Evolutionary conservation across 2,113 vertebrate genomes (phyloP), one percentile per base, ranked within the genome.

Genomic region (Pseudolaguvia tuberculata): DNA sequence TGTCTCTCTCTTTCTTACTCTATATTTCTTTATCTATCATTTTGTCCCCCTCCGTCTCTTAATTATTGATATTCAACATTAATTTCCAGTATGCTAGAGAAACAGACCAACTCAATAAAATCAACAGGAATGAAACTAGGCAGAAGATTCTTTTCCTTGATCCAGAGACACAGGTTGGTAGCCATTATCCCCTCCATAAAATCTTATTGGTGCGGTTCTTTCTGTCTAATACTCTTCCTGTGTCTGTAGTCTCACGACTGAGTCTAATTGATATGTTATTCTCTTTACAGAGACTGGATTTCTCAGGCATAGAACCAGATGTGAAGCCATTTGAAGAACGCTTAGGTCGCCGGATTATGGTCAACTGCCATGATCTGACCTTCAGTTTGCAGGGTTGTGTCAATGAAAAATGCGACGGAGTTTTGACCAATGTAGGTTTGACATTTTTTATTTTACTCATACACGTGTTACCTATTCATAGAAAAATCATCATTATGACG

Each of bases 321-420:
- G 91, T 97, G 85, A 96, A 94, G 84, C 94, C 95, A 0, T 97
- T 98, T 31, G 97, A 99, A 87, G 96, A 99, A 67, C 95, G 94
- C 23, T 92, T 93, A 65, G 94, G 94, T 82, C 91, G 92, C 0
- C 94, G 94, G 18, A 89, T 99, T 2, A 52, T 95, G 84, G 93
- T 96, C 76, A 93, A 89, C 81, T 98, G 97, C 85, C 94, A 98
- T 39, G 91, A 96, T 79, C 89, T 99, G 84, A 91, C 91, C 73
- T 97, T 99, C 86, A 93, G 92, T 81, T 91, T 99, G 57, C 92
- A 96, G 4, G 92, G 93, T 79, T 95, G 93, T 66, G 85, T 97
- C 65, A 92, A 84, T 1, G 94, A 98, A 79, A 92, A 89, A 61
- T 73, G 85, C 0, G 93, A 94, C 56, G 92, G 88, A 56, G 86